These are phyloP conservation scores for Drosophila ustulata DNA, from an alignment of 2,888 invertebrate genomes.

Conservation along the genomic window DNA sequence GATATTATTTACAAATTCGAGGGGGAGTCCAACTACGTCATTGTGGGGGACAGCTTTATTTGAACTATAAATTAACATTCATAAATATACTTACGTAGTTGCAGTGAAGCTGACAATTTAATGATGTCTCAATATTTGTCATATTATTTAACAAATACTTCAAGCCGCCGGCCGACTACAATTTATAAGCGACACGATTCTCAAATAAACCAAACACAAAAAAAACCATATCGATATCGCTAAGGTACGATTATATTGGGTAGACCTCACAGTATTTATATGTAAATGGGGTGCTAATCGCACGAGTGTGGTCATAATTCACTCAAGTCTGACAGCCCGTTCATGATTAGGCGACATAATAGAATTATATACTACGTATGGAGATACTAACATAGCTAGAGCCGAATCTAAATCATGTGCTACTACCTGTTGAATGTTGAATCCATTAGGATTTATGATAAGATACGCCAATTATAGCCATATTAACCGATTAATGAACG, in stretches of 20 bases:
- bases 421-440: neutral
- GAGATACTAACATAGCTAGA: conserved; percentile 8
- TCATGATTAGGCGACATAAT: conserved; percentile 52
- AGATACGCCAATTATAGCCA: conserved; percentile 32
- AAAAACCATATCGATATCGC: conserved; percentile 3
- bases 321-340: conserved; percentile 32
- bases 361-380: conserved; percentile 20
- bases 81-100: conserved; percentile 54
- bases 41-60: conserved; percentile 41
- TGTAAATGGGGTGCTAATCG: conserved; percentile 60
- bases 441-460: conserved; percentile 21
- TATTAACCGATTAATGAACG: conserved; percentile 37
- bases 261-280: conserved; percentile 8
- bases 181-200: conserved; percentile 59
- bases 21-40: conserved; percentile 49
- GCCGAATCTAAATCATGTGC: conserved; percentile 18
- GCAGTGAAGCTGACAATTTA: conserved; percentile 55
- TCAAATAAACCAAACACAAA: conserved; percentile 35
- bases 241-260: conserved; percentile 12
- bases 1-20: conserved; percentile 1
- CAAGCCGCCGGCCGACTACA: conserved; percentile 28
- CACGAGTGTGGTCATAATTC: conserved; percentile 55
- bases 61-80: conserved; percentile 57
- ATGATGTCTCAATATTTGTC: conserved; percentile 70
- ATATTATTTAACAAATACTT: conserved; percentile 55